phyloP scores from a whole-genome alignment of 2,113 vertebrate genomes.

The Pholis gunnellus region DNA sequence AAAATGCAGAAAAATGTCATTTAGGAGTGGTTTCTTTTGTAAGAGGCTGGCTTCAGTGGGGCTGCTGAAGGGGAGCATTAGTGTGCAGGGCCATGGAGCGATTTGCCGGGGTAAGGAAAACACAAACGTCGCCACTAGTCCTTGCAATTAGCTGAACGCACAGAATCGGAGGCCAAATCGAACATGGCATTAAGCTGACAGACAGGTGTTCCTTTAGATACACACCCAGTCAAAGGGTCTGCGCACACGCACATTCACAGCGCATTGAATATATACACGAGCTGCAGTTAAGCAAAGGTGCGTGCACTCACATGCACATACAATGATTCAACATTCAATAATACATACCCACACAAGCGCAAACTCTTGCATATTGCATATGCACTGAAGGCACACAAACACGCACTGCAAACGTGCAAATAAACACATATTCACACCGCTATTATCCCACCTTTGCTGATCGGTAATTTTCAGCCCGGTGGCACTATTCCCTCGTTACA shows the following conservation, averaged over 20 bases:
- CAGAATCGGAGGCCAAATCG: conserved; percentile 72
- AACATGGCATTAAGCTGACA: conserved; percentile 71
- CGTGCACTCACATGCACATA: not conserved
- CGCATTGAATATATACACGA: conserved; percentile 8
- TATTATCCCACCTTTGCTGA: conserved; percentile 74
- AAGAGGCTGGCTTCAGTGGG: conserved; percentile 7
- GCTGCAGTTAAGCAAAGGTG: conserved; percentile 7
- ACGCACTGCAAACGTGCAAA: conserved; percentile 27
- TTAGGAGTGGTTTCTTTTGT: conserved; percentile 17
- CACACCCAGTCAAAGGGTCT: conserved; percentile 33
- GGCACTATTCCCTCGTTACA: conserved; percentile 59
- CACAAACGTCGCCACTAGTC: conserved; percentile 57
- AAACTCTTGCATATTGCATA: conserved; percentile 1
- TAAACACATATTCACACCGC: conserved; percentile 49
- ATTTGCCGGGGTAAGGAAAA: conserved; percentile 70
- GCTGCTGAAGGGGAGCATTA: conserved; percentile 60
- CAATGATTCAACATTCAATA: conserved; percentile 20
- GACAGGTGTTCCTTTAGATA: conserved; percentile 72
- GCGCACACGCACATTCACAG: conserved; percentile 13
- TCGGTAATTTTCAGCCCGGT: conserved; percentile 69
- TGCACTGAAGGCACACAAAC: conserved; percentile 26
- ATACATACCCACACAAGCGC: not conserved
- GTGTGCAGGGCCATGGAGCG: conserved; percentile 59
- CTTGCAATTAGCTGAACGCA: conserved; percentile 78
- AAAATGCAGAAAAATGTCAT: conserved; percentile 6